Evolutionary conservation across 2,113 vertebrate genomes (phyloP), one percentile per base, ranked within the genome.

Genomic region (Amphiprion percula): DNA sequence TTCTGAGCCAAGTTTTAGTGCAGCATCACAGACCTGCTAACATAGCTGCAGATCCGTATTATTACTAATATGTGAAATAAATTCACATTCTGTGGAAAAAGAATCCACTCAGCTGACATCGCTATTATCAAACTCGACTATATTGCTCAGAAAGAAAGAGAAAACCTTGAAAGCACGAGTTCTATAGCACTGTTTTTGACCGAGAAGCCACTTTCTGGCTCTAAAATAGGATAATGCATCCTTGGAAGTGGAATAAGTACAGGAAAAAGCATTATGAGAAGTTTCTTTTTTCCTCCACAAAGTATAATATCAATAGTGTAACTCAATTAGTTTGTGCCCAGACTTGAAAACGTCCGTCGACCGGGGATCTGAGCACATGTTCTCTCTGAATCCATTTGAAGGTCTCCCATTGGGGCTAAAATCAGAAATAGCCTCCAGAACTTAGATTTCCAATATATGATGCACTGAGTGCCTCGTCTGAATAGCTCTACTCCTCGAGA

Each of bases 361-460:
- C 50, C 33, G 10, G 9, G 24, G 24, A 49, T 39, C 47, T 37
- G 39, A 50, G 26, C 69, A 53, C 64, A 58, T 58, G 84, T 79
- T 77, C 66, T 55, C 61, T 30, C 47, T 21, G 46, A 78, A 52
- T 86, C 44, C 30, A 78, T 80, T 78, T 66, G 72, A 83, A 73
- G n/a, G 63, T 61, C 30, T 77, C 55, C 59, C 19, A 39, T 58
- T 41, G 44, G 30, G 50, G 79, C 68, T 53, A 28, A 59, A 74
- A 83, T 77, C 54, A 77, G 74, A 79, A 82, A 82, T 71, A 58
- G 59, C 53, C 54, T 78, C 26, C 37, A 58, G 33, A 69, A 60
- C 52, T 67, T 33, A 62, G 54, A 62, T 75, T 76, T 84, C 69
- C 77, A 81, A 68, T 83, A 75, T 50, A 62, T 80, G 68, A 77